These are phyloP conservation scores for Apus apus DNA, from an alignment of 2,113 vertebrate species.

Conservation along the genomic window DNA sequence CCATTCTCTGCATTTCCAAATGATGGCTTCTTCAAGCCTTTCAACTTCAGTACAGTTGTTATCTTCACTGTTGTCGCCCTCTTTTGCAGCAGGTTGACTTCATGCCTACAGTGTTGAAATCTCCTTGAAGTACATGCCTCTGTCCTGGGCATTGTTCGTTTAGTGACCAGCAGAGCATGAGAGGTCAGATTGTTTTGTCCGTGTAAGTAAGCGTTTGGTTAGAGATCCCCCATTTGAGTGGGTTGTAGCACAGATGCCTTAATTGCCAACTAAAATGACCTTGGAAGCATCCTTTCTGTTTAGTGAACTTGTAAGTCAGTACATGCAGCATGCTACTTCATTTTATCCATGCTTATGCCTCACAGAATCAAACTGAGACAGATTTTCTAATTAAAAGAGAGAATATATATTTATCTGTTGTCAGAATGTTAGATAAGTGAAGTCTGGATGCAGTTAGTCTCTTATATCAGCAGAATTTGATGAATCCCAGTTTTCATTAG, in stretches of 20 bases:
- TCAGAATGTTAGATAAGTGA: neutral
- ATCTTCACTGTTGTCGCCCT: neutral
- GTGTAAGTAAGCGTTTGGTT: neutral
- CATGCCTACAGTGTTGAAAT: neutral
- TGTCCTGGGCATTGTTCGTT: rapidly evolving
- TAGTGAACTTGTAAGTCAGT: neutral
- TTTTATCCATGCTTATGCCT: neutral
- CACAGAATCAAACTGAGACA: neutral
- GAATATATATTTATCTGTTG: neutral
- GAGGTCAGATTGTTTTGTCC: neutral
- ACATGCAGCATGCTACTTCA: neutral
- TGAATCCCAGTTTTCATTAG: slow-evolving; percentile 24
- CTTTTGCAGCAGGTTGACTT: neutral
- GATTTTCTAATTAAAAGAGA: slow-evolving; percentile 15
- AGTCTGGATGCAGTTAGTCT: neutral
- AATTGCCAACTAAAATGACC: neutral
- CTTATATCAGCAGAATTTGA: neutral
- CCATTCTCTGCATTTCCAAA: neutral
- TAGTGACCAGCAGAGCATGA: rapidly evolving
- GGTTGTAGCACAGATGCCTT: neutral
- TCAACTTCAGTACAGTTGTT: too few relatives aligned
- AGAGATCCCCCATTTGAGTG: neutral
- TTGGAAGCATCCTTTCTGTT: neutral
- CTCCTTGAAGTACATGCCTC: rapidly evolving
- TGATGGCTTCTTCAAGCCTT: neutral